Evolutionary conservation across 2,113 vertebrate species (phyloP), one percentile per base, ranked within the genome.

Genomic region (Colius striatus): DNA sequence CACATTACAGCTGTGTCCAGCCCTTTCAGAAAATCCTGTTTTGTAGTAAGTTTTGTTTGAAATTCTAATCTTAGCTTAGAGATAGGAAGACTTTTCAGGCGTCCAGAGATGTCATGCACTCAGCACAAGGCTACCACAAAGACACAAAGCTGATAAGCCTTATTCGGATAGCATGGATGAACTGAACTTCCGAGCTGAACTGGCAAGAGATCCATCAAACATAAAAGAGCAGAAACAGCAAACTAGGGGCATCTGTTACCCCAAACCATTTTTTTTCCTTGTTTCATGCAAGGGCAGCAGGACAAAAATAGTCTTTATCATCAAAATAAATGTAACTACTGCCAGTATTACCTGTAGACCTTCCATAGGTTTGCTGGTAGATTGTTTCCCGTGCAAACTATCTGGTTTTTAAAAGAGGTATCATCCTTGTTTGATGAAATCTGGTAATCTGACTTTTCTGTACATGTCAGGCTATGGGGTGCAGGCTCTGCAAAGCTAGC

Each of bases 181-280:
- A 92, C 88, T 86, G n/a, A n/a, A n/a, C 92, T 94, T 95, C 92
- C 88, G 45, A 87, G 63, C 62, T 79, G 70, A 89, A 68, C 73
- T 78, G 88, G 61, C 86, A 96, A 72, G 45, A 90, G 79, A 97
- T 97, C 83, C 70, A 90, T 96, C 92, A 96, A 92, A 96, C 88
- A 95, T 96, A 83, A 95, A 97, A 96, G 90, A 93, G 55, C 61
- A 93, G 76, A 95, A 96, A 90, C 76, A 96, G 90, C 90, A 94
- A 75, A 62, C 90, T 96, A 94, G 87, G 90, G 73, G 65, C 2
- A 3, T 78, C 79, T 93, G 72, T 72, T 89, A 89, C 89, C 61
- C 90, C 75, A 50, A 91, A 79, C 8, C n/a, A 84, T 55, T 23
- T 45, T 16, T 29, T 21, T 6, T 7, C 8, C 16, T 57, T 4